Conservation (phyloP, 64 coral and sea anemone species). For the Orbicella faveolata region DNA sequence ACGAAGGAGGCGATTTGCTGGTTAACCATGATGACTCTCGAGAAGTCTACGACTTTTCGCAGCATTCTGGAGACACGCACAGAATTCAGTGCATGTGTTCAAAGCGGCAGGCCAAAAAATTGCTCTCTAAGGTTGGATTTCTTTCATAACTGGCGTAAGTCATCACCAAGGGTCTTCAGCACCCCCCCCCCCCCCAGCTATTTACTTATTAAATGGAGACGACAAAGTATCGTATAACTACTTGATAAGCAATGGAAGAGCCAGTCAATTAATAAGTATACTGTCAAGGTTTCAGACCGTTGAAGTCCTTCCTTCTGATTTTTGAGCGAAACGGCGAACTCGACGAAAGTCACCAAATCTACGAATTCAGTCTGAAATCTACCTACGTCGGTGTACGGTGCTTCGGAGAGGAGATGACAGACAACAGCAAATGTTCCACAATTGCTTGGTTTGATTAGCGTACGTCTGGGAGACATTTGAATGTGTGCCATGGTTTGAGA, state of each 20-base stretch:
- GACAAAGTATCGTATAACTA: constrained; percentile 19
- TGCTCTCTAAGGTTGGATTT: not conserved
- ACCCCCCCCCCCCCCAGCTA: no score
- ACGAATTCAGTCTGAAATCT: not conserved
- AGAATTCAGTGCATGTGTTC: no score
- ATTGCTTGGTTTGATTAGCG: no score
- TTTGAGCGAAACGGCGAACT: not conserved
- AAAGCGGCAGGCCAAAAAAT: not conserved
- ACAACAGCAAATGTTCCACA: no score
- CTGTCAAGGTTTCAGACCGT: constrained; percentile 15
- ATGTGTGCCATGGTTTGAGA: no score
- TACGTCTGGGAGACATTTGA: no score
- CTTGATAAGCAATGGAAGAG: constrained; percentile 26
- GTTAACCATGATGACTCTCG: no score
- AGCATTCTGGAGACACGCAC: no score
- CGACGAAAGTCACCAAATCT: constrained; percentile 26
- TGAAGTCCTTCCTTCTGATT: not conserved
- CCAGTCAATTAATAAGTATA: not conserved
- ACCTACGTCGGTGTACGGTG: not conserved
- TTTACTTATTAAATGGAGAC: not conserved
- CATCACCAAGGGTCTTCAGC: constrained; percentile 23
- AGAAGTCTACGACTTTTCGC: no score
- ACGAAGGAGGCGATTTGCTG: no score
- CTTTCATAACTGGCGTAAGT: constrained; percentile 25
- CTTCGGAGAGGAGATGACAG: not conserved